Percentiles rank a stretch among this genome's conserved stretches.
Evolutionary conservation across 2,888 invertebrate genomes (phyloP).

Genomic region (Podabrus alpinus): DNA sequence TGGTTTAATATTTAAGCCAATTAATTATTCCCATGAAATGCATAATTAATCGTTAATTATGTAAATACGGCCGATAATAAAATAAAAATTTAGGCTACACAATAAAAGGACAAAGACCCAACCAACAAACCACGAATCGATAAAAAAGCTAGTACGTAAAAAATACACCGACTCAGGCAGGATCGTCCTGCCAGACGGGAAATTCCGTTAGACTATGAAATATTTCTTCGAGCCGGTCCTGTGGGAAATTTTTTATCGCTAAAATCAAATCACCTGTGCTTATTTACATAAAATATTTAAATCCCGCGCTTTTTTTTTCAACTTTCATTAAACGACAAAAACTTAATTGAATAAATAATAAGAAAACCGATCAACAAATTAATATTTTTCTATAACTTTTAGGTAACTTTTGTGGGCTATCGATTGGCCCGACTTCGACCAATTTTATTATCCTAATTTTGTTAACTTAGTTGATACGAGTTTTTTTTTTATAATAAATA

Average conservation of each 20-base stretch:
- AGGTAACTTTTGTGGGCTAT: background rate
- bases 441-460: background rate
- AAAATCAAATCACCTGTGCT: background rate
- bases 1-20: background rate
- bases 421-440: background rate
- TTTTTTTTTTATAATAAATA: background rate
- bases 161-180: background rate
- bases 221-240: background rate
- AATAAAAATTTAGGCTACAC: background rate
- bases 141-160: background rate
- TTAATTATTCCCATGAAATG: background rate
- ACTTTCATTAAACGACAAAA: background rate
- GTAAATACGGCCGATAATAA: slow-evolving; percentile 1
- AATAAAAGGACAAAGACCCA: slow-evolving; percentile 2
- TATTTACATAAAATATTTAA: background rate
- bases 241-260: background rate
- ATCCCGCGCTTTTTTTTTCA: background rate
- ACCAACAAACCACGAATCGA: background rate
- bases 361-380: background rate
- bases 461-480: background rate
- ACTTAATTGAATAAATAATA: background rate
- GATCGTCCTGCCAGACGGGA: background rate
- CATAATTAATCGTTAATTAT: background rate
- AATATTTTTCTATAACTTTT: background rate
- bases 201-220: background rate